These are phyloP conservation scores for Conus canariensis DNA, from an alignment of 2,888 invertebrate species.

Conservation along the genomic window DNA sequence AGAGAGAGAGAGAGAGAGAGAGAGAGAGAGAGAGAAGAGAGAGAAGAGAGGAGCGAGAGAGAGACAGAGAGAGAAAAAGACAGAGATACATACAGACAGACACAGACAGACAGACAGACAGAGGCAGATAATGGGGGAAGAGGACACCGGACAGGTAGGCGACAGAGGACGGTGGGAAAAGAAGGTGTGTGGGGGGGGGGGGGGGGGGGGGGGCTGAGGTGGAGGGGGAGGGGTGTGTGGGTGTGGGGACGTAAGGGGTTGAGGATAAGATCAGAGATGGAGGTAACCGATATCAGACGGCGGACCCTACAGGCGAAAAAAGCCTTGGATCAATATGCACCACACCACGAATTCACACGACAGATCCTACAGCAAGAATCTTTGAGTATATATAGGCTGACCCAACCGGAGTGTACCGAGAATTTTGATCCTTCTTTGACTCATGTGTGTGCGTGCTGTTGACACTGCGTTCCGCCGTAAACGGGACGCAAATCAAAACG, in stretches of 20 bases:
- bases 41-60: constrained; percentile 30
- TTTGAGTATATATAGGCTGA: too few species aligned
- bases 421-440: too few species aligned
- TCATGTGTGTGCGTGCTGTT: too few species aligned
- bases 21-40: not conserved
- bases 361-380: too few species aligned
- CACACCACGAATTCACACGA: too few species aligned
- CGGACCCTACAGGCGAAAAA: too few species aligned
- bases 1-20: constrained; percentile 17
- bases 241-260: not conserved
- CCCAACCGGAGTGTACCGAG: too few species aligned
- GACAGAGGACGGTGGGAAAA: not conserved
- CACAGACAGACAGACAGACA: constrained; percentile 32
- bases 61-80: constrained; percentile 34
- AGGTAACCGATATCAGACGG: not conserved
- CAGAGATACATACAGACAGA: constrained; percentile 32
- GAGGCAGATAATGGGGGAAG: not conserved
- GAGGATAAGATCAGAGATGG: not conserved
- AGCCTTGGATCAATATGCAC: too few species aligned
- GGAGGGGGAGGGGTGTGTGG: not conserved
- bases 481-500: too few species aligned
- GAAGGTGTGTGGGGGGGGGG: not conserved
- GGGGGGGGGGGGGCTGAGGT: not conserved
- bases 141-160: not conserved
- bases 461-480: too few species aligned